Evolutionary conservation across 2,113 vertebrate genomes (phyloP).

Genomic region (Nerophis ophidion): DNA sequence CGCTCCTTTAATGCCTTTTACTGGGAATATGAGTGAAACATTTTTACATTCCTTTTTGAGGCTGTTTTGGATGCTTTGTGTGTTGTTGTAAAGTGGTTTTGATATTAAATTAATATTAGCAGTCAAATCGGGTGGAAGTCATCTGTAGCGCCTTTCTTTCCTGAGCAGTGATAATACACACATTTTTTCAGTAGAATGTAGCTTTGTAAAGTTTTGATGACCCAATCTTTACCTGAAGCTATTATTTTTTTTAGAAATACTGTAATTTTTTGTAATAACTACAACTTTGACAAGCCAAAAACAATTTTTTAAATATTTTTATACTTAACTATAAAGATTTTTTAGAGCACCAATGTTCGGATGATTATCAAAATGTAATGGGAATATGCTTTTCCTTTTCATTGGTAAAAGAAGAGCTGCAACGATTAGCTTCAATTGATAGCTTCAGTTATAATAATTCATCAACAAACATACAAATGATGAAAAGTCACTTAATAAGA

Average conservation of each 20-base stretch:
- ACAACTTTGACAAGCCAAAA: too few species aligned
- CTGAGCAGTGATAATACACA: background rate
- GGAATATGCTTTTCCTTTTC: too few species aligned
- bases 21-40: constrained; percentile 33
- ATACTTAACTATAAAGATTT: too few species aligned
- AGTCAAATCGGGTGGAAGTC: background rate
- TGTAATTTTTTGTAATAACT: too few species aligned
- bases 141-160: background rate
- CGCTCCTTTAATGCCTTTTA: constrained; percentile 29
- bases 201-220: background rate
- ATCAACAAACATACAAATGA: too few species aligned
- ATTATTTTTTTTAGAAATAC: background rate
- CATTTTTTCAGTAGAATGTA: background rate
- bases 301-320: too few species aligned
- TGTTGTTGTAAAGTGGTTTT: background rate
- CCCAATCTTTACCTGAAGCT: background rate
- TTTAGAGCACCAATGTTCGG: too few species aligned
- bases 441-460: too few species aligned
- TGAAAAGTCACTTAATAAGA: too few species aligned
- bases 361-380: too few species aligned
- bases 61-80: background rate
- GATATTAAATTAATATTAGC: background rate
- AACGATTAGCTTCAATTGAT: too few species aligned
- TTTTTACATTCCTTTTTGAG: constrained; percentile 20
- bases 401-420: too few species aligned